Conservation (phyloP, 2,888 invertebrate species). For the Apeira syringaria region DNA sequence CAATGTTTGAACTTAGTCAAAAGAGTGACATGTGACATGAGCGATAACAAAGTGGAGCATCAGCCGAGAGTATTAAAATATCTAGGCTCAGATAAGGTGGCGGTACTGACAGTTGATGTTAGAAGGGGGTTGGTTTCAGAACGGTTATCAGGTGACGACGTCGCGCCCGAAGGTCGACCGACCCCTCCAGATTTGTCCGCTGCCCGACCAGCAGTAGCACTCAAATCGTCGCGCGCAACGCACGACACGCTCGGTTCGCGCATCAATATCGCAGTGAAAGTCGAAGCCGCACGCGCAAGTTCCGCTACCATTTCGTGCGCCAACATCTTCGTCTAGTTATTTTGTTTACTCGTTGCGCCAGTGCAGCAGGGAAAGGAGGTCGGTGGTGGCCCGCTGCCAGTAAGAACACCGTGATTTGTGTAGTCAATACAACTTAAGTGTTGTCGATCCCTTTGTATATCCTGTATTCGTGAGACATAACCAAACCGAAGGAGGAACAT, state of each 20-base stretch:
- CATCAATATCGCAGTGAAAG: slow-evolving; percentile 68
- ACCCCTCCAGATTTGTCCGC: slow-evolving; percentile 49
- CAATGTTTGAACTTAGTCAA: slow-evolving; percentile 21
- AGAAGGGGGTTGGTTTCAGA: slow-evolving; percentile 60
- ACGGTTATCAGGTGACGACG: slow-evolving; percentile 54
- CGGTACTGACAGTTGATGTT: slow-evolving; percentile 36
- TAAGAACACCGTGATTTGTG: slow-evolving; percentile 65
- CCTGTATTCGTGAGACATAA: slow-evolving; percentile 63
- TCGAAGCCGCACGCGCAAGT: slow-evolving; percentile 77
- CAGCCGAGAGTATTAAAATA: slow-evolving; percentile 33
- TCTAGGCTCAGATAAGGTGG: slow-evolving; percentile 41
- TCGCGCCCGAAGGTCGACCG: slow-evolving; percentile 38
- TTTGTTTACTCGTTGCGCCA: slow-evolving; percentile 79
- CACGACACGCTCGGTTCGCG: slow-evolving; percentile 64
- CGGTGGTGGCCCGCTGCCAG: slow-evolving; percentile 64
- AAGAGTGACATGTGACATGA: slow-evolving; percentile 29
- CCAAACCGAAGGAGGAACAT: slow-evolving; percentile 9
- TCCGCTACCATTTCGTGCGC: slow-evolving; percentile 70
- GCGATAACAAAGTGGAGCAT: slow-evolving; percentile 45
- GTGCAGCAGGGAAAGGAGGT: slow-evolving; percentile 81
- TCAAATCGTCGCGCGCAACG: slow-evolving; percentile 66
- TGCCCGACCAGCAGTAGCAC: slow-evolving; percentile 59
- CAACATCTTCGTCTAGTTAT: slow-evolving; percentile 78
- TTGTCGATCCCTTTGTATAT: slow-evolving; percentile 43
- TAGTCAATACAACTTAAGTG: slow-evolving; percentile 38